Evolutionary conservation across 2,888 invertebrate genomes (phyloP).

Genomic region (Thalpophila matura): DNA sequence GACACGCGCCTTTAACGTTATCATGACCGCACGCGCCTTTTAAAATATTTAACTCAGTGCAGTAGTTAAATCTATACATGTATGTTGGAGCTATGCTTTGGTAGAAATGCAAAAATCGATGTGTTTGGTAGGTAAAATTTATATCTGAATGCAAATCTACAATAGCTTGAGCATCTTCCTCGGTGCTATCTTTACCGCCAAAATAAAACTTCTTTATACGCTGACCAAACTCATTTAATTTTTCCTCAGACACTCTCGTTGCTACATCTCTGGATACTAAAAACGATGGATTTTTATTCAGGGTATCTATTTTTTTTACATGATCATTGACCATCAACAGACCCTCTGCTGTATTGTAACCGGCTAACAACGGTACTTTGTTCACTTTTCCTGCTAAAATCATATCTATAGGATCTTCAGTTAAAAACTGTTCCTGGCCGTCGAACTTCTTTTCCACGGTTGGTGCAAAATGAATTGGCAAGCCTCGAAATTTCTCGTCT

Average conservation of each 20-base stretch:
- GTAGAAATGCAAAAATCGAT: constrained; percentile 74
- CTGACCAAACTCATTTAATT: constrained; percentile 70
- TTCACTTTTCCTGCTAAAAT: constrained; percentile 69
- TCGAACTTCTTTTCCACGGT: constrained; percentile 75
- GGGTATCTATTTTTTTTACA: constrained; percentile 64
- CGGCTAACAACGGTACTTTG: constrained; percentile 75
- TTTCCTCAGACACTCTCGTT: constrained; percentile 60
- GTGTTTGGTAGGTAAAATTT: constrained; percentile 71
- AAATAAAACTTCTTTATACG: constrained; percentile 74
- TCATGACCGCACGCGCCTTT: constrained; percentile 65
- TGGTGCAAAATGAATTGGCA: constrained; percentile 76
- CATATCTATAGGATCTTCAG: constrained; percentile 69
- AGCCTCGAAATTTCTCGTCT: constrained; percentile 73
- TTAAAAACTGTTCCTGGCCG: constrained; percentile 71
- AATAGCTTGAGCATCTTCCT: constrained; percentile 64
- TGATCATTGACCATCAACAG: constrained; percentile 67
- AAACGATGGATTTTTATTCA: constrained; percentile 70
- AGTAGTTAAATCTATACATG: constrained; percentile 76
- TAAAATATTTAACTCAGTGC: constrained; percentile 76
- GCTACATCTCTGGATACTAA: constrained; percentile 74
- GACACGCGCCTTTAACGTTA: constrained; percentile 79
- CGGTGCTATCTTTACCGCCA: constrained; percentile 64
- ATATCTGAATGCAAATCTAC: constrained; percentile 72
- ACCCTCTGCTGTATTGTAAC: constrained; percentile 79
- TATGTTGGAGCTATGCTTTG: constrained; percentile 66